Evolutionary conservation across 2,888 invertebrate genomes (phyloP).

Genomic region (Cantharis nigra): DNA sequence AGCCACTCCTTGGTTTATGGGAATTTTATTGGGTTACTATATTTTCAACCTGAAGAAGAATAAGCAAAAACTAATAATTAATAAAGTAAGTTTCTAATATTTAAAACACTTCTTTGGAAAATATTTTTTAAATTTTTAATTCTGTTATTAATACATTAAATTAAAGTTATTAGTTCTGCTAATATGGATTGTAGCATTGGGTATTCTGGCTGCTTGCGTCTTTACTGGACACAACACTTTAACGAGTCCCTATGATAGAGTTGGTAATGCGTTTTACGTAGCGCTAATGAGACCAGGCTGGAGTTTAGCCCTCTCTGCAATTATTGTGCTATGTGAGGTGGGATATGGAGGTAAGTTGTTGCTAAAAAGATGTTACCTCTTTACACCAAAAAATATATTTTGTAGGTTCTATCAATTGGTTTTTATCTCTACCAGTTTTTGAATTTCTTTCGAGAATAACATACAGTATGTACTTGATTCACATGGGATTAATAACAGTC

Average conservation of each 20-base stretch:
- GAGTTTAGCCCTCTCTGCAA: constrained; percentile 57
- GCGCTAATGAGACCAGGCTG: constrained; percentile 56
- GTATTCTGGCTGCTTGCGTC: neutral
- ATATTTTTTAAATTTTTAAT: no score
- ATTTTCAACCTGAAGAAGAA: neutral
- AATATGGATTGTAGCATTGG: neutral
- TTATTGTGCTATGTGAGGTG: constrained; percentile 57
- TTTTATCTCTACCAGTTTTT: constrained; percentile 56
- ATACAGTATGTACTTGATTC: constrained; percentile 58
- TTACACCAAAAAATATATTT: neutral
- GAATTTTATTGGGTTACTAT: neutral
- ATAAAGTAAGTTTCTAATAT: neutral
- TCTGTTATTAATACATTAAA: neutral
- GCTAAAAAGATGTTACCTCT: neutral
- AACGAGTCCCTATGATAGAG: neutral
- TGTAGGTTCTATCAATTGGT: constrained; percentile 59
- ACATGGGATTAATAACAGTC: constrained; percentile 48
- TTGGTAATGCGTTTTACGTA: constrained; percentile 42
- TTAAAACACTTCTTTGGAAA: no score
- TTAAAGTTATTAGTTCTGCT: neutral
- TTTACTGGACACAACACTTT: neutral
- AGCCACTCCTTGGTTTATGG: neutral
- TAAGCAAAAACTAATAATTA: constrained; percentile 25
- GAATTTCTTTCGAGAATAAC: constrained; percentile 58
- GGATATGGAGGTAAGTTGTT: constrained; percentile 57